Base-by-base conservation (phyloP, 2,113 vertebrate genomes). In the Limanda limanda region DNA sequence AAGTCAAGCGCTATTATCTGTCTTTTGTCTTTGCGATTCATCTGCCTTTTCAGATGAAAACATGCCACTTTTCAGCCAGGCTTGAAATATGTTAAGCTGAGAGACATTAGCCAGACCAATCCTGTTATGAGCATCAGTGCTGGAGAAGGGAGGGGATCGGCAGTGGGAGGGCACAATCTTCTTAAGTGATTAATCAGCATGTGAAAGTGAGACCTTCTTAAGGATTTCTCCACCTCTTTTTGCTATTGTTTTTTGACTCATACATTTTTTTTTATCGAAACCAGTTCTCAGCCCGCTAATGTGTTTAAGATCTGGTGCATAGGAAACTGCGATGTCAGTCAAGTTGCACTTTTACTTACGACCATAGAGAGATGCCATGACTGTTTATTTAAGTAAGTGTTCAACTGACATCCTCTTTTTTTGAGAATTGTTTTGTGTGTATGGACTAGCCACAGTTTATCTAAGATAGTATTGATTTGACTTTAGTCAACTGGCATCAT, bases 121-220 rank as follows among this genome's bases (percentile, higher is more conserved):
- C 92, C 91, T 93, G 91, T 94, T 94, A 94, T 87, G 78, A 78
- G 81, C 85, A 85, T 87, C 86, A 84, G 72, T 27, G 64, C 68
- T 59, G 25, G 37, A 13, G 75, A 31, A 1, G 59, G 67, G 23
- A 3, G 59, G 62, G 23, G 72, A 66, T 1, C 2, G 10, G 18
- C 14, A 17, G 42, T 69, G 35, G 67, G 76, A 47, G 82, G 83
- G 73, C 4, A 20, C 83, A 91, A 91, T 91, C 92, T 93, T 80
- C 93, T 93, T 93, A 93, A 91, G 93, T 88, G 90, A 92, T 93
- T 94, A 92, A 94, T 94, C 92, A 88, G 80, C 91, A 93, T 94
- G 89, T 92, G 90, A 93, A 94, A 93, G 87, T 85, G 86, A 92
- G 74, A 87, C 87, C 87, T 56, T 85, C 81, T 76, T 68, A 92